A percentile compares a stretch with the other conserved stretches of the same genome.
Conservation (phyloP, 2,113 vertebrate species). For the Propithecus coquereli region DNA sequence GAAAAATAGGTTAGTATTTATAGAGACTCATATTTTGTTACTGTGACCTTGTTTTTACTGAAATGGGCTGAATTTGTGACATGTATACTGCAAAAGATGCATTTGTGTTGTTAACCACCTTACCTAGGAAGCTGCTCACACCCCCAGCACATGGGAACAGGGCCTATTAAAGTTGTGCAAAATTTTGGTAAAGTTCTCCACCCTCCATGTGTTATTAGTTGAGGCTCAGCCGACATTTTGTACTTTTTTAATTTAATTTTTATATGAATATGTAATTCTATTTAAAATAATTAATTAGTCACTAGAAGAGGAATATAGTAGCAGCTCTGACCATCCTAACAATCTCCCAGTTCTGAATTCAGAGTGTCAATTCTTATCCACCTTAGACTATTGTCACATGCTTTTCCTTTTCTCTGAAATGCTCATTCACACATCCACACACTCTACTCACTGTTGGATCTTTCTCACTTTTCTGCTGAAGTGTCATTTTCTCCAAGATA, state of each 20-base stretch:
- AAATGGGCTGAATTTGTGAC: not conserved
- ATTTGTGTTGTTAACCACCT: not conserved
- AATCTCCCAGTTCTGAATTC: not conserved
- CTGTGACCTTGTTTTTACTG: not conserved
- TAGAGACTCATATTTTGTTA: not conserved
- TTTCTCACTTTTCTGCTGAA: not conserved
- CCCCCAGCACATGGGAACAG: not conserved
- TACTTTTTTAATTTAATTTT: not conserved
- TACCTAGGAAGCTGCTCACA: not conserved
- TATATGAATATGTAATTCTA: not conserved
- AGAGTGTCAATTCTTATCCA: not conserved
- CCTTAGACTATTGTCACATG: accelerated
- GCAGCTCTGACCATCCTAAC: not conserved
- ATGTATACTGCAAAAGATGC: too few relatives aligned
- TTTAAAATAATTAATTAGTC: not conserved
- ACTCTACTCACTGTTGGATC: not conserved
- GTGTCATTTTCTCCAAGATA: not conserved
- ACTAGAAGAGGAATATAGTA: not conserved
- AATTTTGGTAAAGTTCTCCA: not conserved
- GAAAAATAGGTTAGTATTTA: conserved; percentile 59
- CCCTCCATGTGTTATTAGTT: not conserved
- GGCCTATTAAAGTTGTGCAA: not conserved
- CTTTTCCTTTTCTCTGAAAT: not conserved
- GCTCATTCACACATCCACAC: accelerated
- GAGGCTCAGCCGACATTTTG: not conserved